phyloP scores from a whole-genome alignment of 1,140 invertebrate genomes.

The Bombus impatiens region DNA sequence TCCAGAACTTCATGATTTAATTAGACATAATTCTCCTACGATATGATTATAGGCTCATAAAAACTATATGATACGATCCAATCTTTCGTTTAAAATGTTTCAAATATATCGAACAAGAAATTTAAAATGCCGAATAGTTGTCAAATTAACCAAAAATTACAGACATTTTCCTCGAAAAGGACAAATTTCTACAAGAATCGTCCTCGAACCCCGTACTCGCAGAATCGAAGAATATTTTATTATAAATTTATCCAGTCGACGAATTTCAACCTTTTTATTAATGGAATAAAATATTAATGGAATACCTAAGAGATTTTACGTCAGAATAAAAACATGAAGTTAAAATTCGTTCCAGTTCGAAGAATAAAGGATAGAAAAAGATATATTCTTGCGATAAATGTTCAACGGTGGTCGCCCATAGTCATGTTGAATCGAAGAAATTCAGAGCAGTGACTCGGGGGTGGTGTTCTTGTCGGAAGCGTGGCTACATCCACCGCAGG shows the following conservation, averaged over 20 bases:
- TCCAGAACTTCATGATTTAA: too few relatives aligned
- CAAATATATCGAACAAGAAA: too few relatives aligned
- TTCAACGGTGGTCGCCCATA: constrained; percentile 54
- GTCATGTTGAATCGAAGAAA: constrained; percentile 67
- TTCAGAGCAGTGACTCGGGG: constrained; percentile 48
- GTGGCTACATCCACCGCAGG: constrained; percentile 62
- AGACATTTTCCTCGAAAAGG: too few relatives aligned
- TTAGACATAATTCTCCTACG: too few relatives aligned
- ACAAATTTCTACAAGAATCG: too few relatives aligned
- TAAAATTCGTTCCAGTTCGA: not conserved
- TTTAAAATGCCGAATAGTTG: too few relatives aligned
- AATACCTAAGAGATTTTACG: not conserved
- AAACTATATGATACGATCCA: too few relatives aligned
- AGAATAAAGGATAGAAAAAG: not conserved
- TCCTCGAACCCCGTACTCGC: too few relatives aligned
- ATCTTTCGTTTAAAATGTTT: too few relatives aligned
- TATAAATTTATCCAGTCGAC: not conserved
- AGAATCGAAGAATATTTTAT: not conserved
- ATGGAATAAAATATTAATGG: not conserved
- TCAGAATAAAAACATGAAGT: not conserved
- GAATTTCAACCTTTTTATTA: not conserved
- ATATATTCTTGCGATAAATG: constrained; percentile 39
- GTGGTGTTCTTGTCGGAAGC: constrained; percentile 47
- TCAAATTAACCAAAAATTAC: too few relatives aligned
- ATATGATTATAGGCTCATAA: too few relatives aligned